These are phyloP conservation scores for Strongylocentrotus purpuratus DNA, from an alignment of 35 echinoderm and acorn worm species.

Conservation along the genomic window DNA sequence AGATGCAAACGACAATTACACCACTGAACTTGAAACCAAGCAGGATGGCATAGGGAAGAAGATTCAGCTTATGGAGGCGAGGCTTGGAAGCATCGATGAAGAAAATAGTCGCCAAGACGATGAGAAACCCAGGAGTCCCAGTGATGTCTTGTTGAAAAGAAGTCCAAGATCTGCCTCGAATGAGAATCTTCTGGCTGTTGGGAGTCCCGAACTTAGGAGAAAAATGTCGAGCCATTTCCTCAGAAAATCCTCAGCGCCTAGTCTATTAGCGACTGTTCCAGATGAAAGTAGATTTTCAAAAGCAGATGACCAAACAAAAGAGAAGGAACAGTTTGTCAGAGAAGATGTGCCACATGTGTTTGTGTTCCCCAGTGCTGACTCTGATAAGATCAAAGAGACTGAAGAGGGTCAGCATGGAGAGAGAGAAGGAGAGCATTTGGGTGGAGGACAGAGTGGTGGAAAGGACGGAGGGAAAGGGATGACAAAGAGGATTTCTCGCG, in stretches of 20 bases:
- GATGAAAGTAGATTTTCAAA: not conserved
- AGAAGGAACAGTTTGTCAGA: not conserved
- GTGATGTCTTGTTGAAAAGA: not conserved
- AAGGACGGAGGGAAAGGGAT: not conserved
- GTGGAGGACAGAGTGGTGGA: not conserved
- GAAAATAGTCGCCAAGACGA: not conserved
- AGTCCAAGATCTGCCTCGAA: not conserved
- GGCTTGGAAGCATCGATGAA: not conserved
- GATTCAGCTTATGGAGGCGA: not conserved
- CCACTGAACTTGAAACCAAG: not conserved
- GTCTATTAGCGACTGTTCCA: not conserved
- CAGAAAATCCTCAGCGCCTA: not conserved
- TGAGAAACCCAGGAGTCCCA: not conserved
- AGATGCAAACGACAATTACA: not conserved
- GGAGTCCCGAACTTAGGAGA: not conserved
- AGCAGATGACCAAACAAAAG: not conserved
- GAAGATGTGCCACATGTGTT: not conserved
- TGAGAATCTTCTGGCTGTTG: not conserved
- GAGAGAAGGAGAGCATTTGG: not conserved
- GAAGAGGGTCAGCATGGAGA: not conserved
- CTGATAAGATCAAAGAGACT: not conserved
- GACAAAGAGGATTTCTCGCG: not conserved
- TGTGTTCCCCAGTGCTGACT: not conserved
- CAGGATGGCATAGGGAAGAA: not conserved
- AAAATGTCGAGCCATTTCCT: constrained; percentile 15